Conservation (phyloP, 1,140 invertebrate genomes). For the Drosophila ercepeae region DNA sequence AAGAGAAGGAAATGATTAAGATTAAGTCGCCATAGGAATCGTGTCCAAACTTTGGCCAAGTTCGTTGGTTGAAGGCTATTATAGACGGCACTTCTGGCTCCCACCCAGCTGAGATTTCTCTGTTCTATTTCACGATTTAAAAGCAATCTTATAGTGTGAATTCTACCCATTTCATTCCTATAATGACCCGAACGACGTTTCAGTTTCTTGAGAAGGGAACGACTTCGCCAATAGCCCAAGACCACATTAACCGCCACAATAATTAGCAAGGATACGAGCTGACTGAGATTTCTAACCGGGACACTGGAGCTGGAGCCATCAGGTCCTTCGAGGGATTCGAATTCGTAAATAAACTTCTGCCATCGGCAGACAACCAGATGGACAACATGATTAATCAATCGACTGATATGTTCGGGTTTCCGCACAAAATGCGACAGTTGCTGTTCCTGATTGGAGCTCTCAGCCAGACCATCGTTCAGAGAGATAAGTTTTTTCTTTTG, state of each 20-base stretch:
- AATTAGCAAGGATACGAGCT: slow-evolving; percentile 64
- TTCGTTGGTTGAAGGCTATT: slow-evolving; percentile 84
- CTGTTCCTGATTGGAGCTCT: slow-evolving; percentile 5
- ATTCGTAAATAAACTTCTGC: slow-evolving; percentile 91
- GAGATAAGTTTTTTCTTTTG: slow-evolving; percentile 35
- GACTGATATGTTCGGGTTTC: slow-evolving; percentile 87
- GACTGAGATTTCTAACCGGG: slow-evolving; percentile 55
- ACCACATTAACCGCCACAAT: slow-evolving; percentile 75
- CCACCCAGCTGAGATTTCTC: slow-evolving; percentile 63
- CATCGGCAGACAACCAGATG: slow-evolving; percentile 89
- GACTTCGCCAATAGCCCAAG: slow-evolving; percentile 60
- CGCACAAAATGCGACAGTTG: slow-evolving; percentile 83
- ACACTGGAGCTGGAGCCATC: slow-evolving; percentile 49
- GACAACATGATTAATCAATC: slow-evolving; percentile 87
- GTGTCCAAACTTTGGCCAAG: slow-evolving; percentile 64
- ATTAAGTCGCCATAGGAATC: slow-evolving; percentile 72
- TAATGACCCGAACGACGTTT: slow-evolving; percentile 43
- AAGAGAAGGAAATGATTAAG: slow-evolving; percentile 77
- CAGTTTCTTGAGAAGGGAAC: slow-evolving; percentile 39
- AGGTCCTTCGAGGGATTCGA: slow-evolving; percentile 89
- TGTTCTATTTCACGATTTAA: slow-evolving; percentile 83
- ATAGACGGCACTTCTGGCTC: slow-evolving; percentile 70
- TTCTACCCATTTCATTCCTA: slow-evolving; percentile 38
- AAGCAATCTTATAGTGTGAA: slow-evolving; percentile 70
- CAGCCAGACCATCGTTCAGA: slow-evolving; percentile 36